Base-by-base conservation (phyloP, 2,888 invertebrate species). In the Heliconius charithonia region DNA sequence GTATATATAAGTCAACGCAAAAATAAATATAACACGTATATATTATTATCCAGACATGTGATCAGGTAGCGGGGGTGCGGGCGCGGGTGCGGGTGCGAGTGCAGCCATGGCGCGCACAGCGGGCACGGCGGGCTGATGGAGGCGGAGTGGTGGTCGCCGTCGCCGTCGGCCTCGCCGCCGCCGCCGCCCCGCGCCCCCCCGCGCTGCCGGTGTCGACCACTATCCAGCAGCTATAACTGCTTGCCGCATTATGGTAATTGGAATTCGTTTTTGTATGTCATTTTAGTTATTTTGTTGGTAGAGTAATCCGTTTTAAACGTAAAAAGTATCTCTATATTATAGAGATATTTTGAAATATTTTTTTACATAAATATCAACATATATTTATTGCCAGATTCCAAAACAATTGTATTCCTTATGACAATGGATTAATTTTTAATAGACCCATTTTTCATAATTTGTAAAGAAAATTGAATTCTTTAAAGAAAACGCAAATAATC, bases 121-220 rank as follows among this genome's bases (percentile, higher is more conserved):
- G 88, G 91, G 90, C 92, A 92, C 92, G 94, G 90, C 88, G 91
- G 91, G 92, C 90, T 93, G 91, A 94, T 94, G 92, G 93, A 90
- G 86, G 89, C 91, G 85, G 92, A 92, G 89, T 92, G 93, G 92
- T 92, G 92, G 83, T 92, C 93, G 83, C 91, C 93, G 85, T 92
- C 92, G 88, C 91, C 93, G 90, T 91, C 92, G 87, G 92, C 93
- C 84, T 92, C 93, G 90, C 93, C 93, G 91, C 92, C 93, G 90
- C 93, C 92, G 89, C 93, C 92, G 89, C 93, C 91, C 91, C 92
- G 91, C 91, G 91, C 92, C 87, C 91, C 90, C 79, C 88, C 90
- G 86, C 89, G 95, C 93, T 89, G 95, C 89, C 90, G 94, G 90
- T 89, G 95, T 92, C 86, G 93, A 84, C 89, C 91, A 83, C 89